Evolutionary conservation across 2,113 vertebrate genomes (phyloP), one percentile per base, ranked within the genome.

Genomic region (Capricornis sumatraensis): DNA sequence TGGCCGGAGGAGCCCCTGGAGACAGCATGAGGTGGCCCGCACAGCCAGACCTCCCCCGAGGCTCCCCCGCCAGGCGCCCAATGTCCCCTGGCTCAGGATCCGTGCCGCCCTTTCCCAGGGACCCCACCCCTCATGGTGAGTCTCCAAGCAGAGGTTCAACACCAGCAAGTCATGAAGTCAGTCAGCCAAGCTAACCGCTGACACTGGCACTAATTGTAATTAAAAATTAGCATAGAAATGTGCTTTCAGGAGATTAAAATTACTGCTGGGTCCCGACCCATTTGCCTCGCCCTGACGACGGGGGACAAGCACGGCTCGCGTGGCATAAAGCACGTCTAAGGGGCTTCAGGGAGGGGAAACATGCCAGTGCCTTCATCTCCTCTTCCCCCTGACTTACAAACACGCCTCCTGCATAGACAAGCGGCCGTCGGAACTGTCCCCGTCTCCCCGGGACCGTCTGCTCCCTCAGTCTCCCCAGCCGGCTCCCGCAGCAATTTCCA

Each of bases 401-500:
- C 9, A 92, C 2, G 3, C 45, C 40, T 76, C 94, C 87, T 89
- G 97, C 95, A 88, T 82, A 96, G 92, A 97, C 64, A 97, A 98
- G 95, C 82, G 40, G 45, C 53, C 7, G 33, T 95, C 58, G 67
- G 53, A 30, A 27, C 7, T 3, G 67, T 74, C 36, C 36, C 30
- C 40, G 2, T 82, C 33, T 71, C 67, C n/a, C 67, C 1, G 0
- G n/a, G 10, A 36, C 36, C 17, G 40, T 12, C 85, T 5, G 82
- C 43, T 36, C 47, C 16, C 25, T 1, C 55, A 25, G 50, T 36
- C 58, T 50, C 58, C 53, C 9, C 0, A 14, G 91, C 82, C 90
- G 23, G 58, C 5, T 78, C 98, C 98, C 95, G 97, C 96, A 97
- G 98, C 98, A 97, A 97, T 98, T 97, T 98, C 96, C 84, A 58